Percentiles rank a stretch among this genome's conserved stretches.
Evolutionary conservation across 2,888 invertebrate genomes (phyloP).

Genomic region (Gibbula magus): DNA sequence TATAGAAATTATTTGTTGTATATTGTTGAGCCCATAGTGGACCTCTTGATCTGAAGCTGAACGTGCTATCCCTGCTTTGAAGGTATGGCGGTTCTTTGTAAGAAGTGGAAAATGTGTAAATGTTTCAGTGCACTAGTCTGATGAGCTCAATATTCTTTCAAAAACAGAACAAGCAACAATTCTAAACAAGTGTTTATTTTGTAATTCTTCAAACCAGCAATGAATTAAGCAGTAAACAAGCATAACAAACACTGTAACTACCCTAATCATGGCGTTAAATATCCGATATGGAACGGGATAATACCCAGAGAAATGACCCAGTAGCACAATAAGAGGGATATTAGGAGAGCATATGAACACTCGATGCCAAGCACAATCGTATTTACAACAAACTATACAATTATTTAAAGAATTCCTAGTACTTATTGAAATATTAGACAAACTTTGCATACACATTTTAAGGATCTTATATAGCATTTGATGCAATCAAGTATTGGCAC

Average conservation of each 20-base stretch:
- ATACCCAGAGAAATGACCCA: slow-evolving; percentile 65
- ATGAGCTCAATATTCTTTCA: not conserved
- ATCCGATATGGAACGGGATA: slow-evolving; percentile 69
- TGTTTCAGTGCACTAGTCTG: no score
- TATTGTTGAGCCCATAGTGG: no score
- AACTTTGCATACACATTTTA: not conserved
- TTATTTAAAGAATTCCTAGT: not conserved
- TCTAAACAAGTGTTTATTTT: slow-evolving; percentile 1
- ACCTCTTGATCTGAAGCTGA: no score
- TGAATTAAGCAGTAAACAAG: not conserved
- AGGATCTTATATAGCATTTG: not conserved
- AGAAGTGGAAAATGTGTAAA: no score
- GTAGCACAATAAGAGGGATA: slow-evolving; percentile 51
- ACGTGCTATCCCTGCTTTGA: no score
- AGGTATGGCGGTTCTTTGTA: no score
- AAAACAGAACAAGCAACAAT: not conserved
- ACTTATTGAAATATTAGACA: not conserved
- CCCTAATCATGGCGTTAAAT: slow-evolving; percentile 23
- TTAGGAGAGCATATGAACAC: slow-evolving; percentile 45
- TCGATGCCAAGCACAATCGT: not conserved
- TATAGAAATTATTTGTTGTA: no score
- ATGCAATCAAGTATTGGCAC: not conserved
- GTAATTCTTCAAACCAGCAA: not conserved
- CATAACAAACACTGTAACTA: not conserved
- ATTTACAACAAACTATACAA: slow-evolving; percentile 27